Conservation (phyloP, 2,888 invertebrate genomes). For the Bombyx huttoni region DNA sequence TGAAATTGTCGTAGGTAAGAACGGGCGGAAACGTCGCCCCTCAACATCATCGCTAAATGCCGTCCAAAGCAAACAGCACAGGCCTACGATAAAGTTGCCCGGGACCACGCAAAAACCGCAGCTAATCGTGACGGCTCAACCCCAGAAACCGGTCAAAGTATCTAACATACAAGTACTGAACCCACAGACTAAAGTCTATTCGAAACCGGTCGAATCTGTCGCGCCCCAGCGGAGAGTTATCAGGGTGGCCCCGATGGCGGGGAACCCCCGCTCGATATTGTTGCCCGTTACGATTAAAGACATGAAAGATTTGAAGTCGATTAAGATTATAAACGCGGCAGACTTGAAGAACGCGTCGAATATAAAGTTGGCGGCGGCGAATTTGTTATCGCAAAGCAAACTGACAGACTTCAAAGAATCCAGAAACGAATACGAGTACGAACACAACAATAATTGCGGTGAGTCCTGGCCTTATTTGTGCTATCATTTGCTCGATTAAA, state of each 20-base stretch:
- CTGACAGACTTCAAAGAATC: slow-evolving; percentile 49
- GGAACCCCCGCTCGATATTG: slow-evolving; percentile 76
- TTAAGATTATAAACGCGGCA: slow-evolving; percentile 80
- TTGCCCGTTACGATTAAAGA: slow-evolving; percentile 79
- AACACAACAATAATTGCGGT: slow-evolving; percentile 50
- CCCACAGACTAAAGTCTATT: slow-evolving; percentile 57
- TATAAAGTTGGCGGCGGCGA: slow-evolving; percentile 66
- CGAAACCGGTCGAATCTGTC: slow-evolving; percentile 55
- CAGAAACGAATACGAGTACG: slow-evolving; percentile 48
- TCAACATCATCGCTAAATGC: slow-evolving; percentile 49
- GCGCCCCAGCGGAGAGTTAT: slow-evolving; percentile 57
- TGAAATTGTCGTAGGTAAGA: slow-evolving; percentile 34
- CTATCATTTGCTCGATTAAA: slow-evolving; percentile 22
- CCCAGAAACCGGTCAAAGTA: slow-evolving; percentile 54
- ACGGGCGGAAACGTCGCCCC: slow-evolving; percentile 55
- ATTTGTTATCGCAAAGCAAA: slow-evolving; percentile 60
- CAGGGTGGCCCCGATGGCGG: slow-evolving; percentile 58
- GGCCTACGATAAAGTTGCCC: slow-evolving; percentile 41
- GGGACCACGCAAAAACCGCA: slow-evolving; percentile 48
- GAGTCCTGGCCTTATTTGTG: slow-evolving; percentile 16
- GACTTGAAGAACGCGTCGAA: slow-evolving; percentile 69
- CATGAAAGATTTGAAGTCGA: slow-evolving; percentile 79
- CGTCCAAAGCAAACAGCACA: slow-evolving; percentile 57
- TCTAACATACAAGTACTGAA: slow-evolving; percentile 58
- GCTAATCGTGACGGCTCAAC: slow-evolving; percentile 56